Percentiles rank a stretch among this genome's conserved stretches.
These are phyloP conservation scores for Scolopax bukidnonensis DNA, from an alignment of 2,797 vertebrate species.

Conservation along the genomic window DNA sequence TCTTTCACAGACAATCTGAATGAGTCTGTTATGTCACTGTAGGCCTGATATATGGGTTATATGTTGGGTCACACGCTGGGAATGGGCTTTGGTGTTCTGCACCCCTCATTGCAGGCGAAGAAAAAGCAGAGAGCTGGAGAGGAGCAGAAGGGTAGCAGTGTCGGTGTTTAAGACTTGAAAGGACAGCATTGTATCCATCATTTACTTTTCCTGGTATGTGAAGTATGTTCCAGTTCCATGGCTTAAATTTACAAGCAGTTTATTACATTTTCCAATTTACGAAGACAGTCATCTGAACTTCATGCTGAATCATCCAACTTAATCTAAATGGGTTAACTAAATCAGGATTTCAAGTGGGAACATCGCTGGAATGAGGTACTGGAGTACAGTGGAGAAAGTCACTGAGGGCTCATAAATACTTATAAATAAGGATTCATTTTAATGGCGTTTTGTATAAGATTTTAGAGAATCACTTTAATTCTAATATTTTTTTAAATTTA, in stretches of 20 bases:
- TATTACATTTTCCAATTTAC: background rate
- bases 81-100: background rate
- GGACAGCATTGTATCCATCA: background rate
- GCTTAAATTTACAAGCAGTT: background rate
- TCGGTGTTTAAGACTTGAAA: background rate
- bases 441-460: background rate
- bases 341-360: background rate
- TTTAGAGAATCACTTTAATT: background rate
- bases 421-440: background rate
- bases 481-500: background rate
- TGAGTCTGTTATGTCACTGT: background rate
- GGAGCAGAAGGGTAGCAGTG: background rate
- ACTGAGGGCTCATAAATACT: background rate
- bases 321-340: background rate
- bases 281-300: background rate
- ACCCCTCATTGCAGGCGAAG: background rate
- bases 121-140: background rate
- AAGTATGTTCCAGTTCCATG: background rate
- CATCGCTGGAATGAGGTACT: background rate
- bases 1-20: background rate
- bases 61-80: background rate
- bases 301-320: background rate
- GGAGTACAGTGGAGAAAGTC: background rate
- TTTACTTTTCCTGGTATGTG: background rate
- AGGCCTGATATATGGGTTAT: background rate